phyloP scores from a whole-genome alignment of 2,888 invertebrate species.

The Volucella inflata region DNA sequence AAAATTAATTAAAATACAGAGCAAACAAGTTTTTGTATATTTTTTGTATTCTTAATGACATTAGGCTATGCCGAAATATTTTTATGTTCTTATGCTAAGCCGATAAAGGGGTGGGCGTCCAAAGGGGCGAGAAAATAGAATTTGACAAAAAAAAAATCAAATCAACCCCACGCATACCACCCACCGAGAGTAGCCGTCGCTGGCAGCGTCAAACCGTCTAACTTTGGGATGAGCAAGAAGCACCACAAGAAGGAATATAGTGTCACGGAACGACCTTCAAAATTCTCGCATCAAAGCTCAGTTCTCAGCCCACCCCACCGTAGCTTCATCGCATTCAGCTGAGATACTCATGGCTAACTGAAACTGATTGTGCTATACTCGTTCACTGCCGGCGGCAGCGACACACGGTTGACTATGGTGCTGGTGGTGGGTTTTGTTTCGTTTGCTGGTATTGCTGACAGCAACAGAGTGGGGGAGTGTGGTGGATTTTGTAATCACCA shows the following conservation, averaged over 20 bases:
- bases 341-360: constrained; percentile 37
- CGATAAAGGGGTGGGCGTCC: background rate
- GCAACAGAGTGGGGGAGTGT: constrained; percentile 56
- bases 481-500: constrained; percentile 50
- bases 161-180: constrained; percentile 13
- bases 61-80: constrained; percentile 56
- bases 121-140: background rate
- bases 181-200: background rate
- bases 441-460: constrained; percentile 2
- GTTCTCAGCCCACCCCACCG: too few species aligned
- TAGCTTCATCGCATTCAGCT: constrained; percentile 32
- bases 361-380: constrained; percentile 40
- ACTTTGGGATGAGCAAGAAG: constrained; percentile 30
- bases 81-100: constrained; percentile 48
- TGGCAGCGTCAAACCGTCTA: constrained; percentile 1
- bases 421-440: constrained; percentile 6
- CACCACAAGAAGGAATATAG: constrained; percentile 57
- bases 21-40: background rate
- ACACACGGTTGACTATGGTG: background rate
- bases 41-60: constrained; percentile 39
- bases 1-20: background rate
- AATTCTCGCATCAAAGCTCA: constrained; percentile 63
- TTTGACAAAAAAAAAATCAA: background rate
- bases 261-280: constrained; percentile 73
- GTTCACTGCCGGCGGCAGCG: constrained; percentile 2